Evolutionary conservation across 2,113 vertebrate species (phyloP), one percentile per base, ranked within the genome.

Genomic region (Paramormyrops kingsleyae): DNA sequence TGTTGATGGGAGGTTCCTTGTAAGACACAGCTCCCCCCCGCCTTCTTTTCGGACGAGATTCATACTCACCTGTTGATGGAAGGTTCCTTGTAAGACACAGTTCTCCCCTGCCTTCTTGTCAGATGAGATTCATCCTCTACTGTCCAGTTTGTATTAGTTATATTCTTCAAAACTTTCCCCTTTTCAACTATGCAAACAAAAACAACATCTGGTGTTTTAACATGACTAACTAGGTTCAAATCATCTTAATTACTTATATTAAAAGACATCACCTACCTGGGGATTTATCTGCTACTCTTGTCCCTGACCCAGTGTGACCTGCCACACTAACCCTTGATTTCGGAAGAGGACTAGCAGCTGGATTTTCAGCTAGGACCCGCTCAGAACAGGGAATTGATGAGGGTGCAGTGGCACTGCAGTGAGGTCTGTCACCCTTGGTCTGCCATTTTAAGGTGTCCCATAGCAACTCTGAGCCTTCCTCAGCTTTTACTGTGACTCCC

Each of bases 11-110:
- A 0, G 95, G 95, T 88, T 96, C 96, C 89, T 95, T 96, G 47
- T 96, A 96, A 8, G 92, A 95, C 88, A 47, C 62, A 0, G 87
- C 87, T 0, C 87, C 89, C 1, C 47, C 85, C n/a, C 90, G 70
- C 53, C 94, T 92, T 84, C 94, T 92, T 19, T 90, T 90, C 77
- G 92, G 88, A 0, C 93, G 87, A 39, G 85, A 4, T 1, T 44
- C 89, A 4, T 19, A 12, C 92, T 94, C 87, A 96, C 96, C 93
- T 89, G 91, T 95, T 95, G 47, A 96, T 88, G 6, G 91, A 0
- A 0, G 95, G 95, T 88, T 96, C 96, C 89, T 95, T 96, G 47
- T 96, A 96, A 8, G 92, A 94, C 88, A 47, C 62, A 0, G 87
- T 87, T 0, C 88, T 89, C 1, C 47, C 85, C 8, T 89, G 70